Conservation (phyloP, 2,888 invertebrate genomes). For the Drosophila robusta region DNA sequence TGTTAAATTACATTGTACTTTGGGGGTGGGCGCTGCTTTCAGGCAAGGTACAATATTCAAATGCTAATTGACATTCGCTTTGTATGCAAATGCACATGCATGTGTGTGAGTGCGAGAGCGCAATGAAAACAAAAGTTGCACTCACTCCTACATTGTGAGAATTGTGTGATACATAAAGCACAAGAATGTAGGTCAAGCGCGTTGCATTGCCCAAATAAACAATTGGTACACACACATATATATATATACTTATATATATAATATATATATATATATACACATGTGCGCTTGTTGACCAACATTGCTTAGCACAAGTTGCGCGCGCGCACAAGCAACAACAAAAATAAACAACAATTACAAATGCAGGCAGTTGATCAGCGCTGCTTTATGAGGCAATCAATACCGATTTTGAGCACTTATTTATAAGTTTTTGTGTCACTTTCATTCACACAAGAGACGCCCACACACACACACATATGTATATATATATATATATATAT, state of each 20-base stretch:
- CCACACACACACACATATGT: constrained; percentile 29
- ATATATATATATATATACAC: not conserved
- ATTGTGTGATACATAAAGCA: constrained; percentile 29
- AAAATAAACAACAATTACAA: constrained; percentile 16
- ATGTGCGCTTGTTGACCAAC: constrained; percentile 36
- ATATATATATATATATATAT: too few species aligned
- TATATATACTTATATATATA: not conserved
- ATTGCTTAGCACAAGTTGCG: constrained; percentile 27
- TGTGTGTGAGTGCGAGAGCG: constrained; percentile 35
- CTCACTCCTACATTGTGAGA: constrained; percentile 18
- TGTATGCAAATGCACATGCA: constrained; percentile 32
- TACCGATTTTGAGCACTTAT: constrained; percentile 34
- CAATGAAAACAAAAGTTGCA: constrained; percentile 47
- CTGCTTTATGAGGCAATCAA: constrained; percentile 31
- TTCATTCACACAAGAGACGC: constrained; percentile 41
- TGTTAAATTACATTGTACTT: constrained; percentile 12
- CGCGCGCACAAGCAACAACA: constrained; percentile 42
- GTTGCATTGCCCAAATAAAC: constrained; percentile 50
- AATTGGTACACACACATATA: constrained; percentile 27
- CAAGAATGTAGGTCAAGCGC: constrained; percentile 56
- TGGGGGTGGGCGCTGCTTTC: not conserved
- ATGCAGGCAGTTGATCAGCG: constrained; percentile 28
- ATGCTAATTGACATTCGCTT: constrained; percentile 44
- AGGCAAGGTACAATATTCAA: constrained; percentile 45
- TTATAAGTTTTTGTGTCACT: constrained; percentile 49